A percentile compares a stretch with the other conserved stretches of the same genome.
These are phyloP conservation scores for Cephus nigrinus DNA, from an alignment of 2,888 invertebrate genomes.

Conservation along the genomic window DNA sequence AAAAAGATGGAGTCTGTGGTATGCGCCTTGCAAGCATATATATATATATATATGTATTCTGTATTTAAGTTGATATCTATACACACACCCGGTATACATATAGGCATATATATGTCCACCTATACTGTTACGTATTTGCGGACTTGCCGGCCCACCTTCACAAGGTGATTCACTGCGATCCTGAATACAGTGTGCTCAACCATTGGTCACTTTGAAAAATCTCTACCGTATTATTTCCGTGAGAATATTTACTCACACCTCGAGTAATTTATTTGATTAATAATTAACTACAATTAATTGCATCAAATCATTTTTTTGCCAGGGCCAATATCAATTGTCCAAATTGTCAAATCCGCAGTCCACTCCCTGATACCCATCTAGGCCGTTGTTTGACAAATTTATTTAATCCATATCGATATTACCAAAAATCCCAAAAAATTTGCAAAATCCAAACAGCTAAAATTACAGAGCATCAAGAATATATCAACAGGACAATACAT, in stretches of 20 bases:
- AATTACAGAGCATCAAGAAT: not conserved
- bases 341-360: not conserved
- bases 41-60: constrained; percentile 22
- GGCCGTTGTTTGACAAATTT: not conserved
- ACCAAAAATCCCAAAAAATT: not conserved
- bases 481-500: not conserved
- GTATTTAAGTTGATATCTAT: constrained; percentile 18
- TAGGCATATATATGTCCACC: not conserved
- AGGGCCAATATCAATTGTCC: not conserved
- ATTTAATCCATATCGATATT: not conserved
- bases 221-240: not conserved
- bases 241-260: not conserved
- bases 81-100: constrained; percentile 30
- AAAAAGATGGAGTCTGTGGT: not conserved
- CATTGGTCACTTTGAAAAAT: constrained; percentile 9
- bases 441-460: not conserved
- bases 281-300: not conserved
- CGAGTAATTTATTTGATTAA: not conserved
- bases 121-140: constrained; percentile 2
- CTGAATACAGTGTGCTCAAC: constrained; percentile 43
- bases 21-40: constrained; percentile 5
- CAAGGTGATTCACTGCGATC: constrained; percentile 58
- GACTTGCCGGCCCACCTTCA: constrained; percentile 48
- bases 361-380: not conserved
- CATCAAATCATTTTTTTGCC: not conserved